Base-by-base conservation (phyloP, 2,888 invertebrate genomes). In the Graphium colonna region DNA sequence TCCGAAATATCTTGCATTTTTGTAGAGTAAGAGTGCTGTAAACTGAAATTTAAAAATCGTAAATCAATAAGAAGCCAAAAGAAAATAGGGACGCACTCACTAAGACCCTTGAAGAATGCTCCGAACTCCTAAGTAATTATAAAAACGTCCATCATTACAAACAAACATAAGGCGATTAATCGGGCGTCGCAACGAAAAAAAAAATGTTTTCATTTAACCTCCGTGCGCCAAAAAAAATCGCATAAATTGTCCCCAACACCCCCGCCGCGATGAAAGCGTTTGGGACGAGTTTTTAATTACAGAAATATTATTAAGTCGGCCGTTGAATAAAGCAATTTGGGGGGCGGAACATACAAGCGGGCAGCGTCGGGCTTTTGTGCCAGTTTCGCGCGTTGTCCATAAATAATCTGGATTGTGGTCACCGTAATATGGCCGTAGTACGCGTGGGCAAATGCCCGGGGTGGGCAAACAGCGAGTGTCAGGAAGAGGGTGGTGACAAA, bases 351-450 rank as follows among this genome's bases (percentile, higher is more conserved):
- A 39, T 45, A 41, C 45, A 21, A 15, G 49, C 49, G 46, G 21
- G 16, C 39, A 17, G 12, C 31, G 18, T 28, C 42, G 47, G 48
- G 42, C 31, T 31, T n/a, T 39, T 49, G 44, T 39, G 8, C 4
- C 15, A 18, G 43, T 16, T 33, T 7, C 39, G n/a, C 18, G 7
- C 12, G 52, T 47, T 15, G 77, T 76, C 76, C 79, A 82, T 83
- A 81, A 85, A 86, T 86, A 83, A 84, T 85, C 82, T 84, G 77
- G 83, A 82, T 79, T 78, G 79, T 79, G 80, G 77, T 70, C 69
- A 70, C 73, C 67, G 70, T 70, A 70, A 75, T 75, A 80, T 80
- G 84, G 83, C 84, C 82, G 82, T 77, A 77, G 76, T 76, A 77
- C 76, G 74, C 79, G 77, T 77, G 78, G 69, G 72, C 71, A 77